A percentile compares a stretch with the other conserved stretches of the same genome.
phyloP scores from a whole-genome alignment of 2,113 vertebrate genomes.

The Tachuris rubrigastra region DNA sequence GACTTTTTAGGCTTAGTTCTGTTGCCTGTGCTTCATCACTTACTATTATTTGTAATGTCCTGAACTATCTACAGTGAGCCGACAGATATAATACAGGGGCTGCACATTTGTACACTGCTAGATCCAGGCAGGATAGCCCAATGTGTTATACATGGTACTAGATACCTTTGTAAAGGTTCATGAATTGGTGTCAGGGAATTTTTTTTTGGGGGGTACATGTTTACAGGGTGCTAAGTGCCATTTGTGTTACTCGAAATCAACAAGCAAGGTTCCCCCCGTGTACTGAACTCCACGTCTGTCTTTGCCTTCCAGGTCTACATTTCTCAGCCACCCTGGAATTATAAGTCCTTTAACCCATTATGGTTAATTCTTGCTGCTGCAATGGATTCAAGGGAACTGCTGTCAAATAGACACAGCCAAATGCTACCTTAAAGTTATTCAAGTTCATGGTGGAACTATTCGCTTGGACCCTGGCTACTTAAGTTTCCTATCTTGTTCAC shows the following conservation, averaged over 20 bases:
- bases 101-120: background rate
- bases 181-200: background rate
- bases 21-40: accelerated
- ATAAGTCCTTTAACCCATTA: background rate
- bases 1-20: background rate
- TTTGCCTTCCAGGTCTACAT: background rate
- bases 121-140: background rate
- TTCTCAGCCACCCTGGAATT: background rate
- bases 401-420: background rate
- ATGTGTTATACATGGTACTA: background rate
- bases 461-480: background rate
- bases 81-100: background rate
- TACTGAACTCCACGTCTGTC: background rate
- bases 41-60: background rate
- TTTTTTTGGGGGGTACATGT: background rate
- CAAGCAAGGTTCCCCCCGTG: background rate
- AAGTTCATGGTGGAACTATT: background rate
- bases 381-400: background rate
- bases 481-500: background rate
- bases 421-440: background rate
- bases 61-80: background rate
- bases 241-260: background rate
- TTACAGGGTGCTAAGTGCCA: background rate
- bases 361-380: background rate
- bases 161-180: background rate